Percentiles rank a stretch among this genome's conserved stretches.
phyloP scores from a whole-genome alignment of 92 coral and sea anemone genomes.

The Paramuricea clavata region DNA sequence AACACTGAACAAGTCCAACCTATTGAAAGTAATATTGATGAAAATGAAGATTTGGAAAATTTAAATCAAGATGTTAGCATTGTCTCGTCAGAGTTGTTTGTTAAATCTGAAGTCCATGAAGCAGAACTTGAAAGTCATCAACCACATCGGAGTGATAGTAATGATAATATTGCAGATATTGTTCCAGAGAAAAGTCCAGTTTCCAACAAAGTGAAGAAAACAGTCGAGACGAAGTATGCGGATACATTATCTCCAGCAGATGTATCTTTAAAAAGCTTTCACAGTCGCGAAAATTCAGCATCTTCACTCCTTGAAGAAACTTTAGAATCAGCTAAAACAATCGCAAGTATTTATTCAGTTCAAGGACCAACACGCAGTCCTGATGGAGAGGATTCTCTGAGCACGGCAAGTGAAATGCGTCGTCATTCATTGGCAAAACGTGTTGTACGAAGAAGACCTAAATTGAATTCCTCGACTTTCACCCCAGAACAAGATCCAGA shows the following conservation, averaged over 20 bases:
- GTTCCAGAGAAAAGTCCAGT: background rate
- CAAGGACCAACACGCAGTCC: slow-evolving; percentile 35
- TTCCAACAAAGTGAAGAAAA: background rate
- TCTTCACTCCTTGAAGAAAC: slow-evolving; percentile 52
- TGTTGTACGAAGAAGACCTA: slow-evolving; percentile 19
- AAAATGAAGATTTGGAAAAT: background rate
- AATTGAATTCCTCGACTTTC: background rate
- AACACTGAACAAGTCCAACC: background rate
- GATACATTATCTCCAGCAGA: slow-evolving; percentile 3
- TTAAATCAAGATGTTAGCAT: background rate
- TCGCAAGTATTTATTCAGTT: slow-evolving; percentile 52
- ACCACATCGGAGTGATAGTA: background rate
- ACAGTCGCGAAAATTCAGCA: slow-evolving; percentile 46
- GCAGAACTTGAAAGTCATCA: slow-evolving; percentile 12
- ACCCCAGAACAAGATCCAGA: background rate
- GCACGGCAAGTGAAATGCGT: slow-evolving; percentile 48
- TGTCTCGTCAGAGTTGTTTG: background rate
- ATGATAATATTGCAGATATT: slow-evolving; percentile 26
- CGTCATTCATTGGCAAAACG: slow-evolving; percentile 47
- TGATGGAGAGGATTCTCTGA: slow-evolving; percentile 35
- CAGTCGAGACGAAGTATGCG: slow-evolving; percentile 8
- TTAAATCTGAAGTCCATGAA: background rate
- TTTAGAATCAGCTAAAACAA: slow-evolving; percentile 43
- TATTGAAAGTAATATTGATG: slow-evolving; percentile 12
- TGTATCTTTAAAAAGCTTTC: slow-evolving; percentile 20